phyloP scores from a whole-genome alignment of 2,888 invertebrate species.

The Sepioteuthis lessoniana region DNA sequence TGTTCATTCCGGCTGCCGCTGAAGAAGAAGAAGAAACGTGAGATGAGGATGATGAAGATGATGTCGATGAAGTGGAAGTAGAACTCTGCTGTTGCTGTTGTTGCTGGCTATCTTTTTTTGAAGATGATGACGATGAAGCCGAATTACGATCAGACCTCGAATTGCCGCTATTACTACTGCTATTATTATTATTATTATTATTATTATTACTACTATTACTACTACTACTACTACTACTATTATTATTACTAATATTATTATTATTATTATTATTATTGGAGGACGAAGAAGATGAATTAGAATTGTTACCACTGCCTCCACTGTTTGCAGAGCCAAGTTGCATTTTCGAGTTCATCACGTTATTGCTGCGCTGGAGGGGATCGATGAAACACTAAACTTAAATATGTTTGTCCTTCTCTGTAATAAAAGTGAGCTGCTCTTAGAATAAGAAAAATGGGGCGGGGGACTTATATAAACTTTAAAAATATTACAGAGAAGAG shows the following conservation, averaged over 20 bases:
- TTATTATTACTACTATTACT: neutral
- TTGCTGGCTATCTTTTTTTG: neutral
- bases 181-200: neutral
- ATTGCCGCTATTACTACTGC: neutral
- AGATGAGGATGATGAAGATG: neutral
- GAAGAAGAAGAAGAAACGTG: neutral
- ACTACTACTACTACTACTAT: neutral
- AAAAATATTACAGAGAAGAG: neutral
- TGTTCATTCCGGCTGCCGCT: neutral
- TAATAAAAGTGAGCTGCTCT: neutral
- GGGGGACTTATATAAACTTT: neutral
- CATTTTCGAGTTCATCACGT: slow-evolving; percentile 41
- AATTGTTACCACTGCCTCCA: slow-evolving; percentile 23
- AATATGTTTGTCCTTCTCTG: neutral
- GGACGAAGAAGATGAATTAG: slow-evolving; percentile 34
- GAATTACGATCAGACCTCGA: neutral
- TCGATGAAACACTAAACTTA: neutral
- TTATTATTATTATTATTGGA: neutral
- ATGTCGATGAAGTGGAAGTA: neutral
- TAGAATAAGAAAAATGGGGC: neutral
- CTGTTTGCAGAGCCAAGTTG: slow-evolving; percentile 25
- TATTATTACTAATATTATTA: neutral
- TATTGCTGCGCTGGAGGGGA: neutral
- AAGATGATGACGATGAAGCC: neutral
- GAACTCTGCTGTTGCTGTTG: neutral